Conservation (phyloP, 2,797 vertebrate genomes). For the Platyrinchus mystaceus region DNA sequence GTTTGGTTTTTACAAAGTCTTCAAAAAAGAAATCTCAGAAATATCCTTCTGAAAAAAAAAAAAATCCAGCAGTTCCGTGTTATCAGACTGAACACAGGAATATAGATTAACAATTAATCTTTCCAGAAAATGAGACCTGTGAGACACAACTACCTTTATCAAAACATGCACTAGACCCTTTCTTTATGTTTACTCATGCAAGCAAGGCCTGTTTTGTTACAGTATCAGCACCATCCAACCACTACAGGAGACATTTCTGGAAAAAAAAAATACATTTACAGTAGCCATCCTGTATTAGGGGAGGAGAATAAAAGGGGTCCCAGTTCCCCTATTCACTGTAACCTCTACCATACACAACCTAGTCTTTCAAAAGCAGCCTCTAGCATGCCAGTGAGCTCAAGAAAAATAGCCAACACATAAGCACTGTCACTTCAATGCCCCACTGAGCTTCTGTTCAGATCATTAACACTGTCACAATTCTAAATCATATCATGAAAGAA, state of each 20-base stretch:
- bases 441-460: background rate
- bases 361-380: background rate
- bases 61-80: background rate
- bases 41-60: background rate
- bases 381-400: background rate
- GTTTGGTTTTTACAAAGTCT: background rate
- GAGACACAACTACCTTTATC: background rate
- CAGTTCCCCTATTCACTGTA: rapidly evolving
- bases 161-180: background rate
- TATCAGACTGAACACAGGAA: background rate
- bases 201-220: background rate
- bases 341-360: background rate
- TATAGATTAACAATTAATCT: background rate
- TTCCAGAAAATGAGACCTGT: background rate
- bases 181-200: background rate
- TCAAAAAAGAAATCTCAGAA: background rate
- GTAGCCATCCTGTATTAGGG: background rate
- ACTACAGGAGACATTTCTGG: background rate
- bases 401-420: background rate
- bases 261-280: background rate
- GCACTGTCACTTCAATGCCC: background rate
- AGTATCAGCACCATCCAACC: background rate
- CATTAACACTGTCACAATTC: background rate
- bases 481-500: background rate
- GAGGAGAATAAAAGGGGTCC: background rate